Evolutionary conservation across 2,888 invertebrate species (phyloP).

Genomic region (Caenorhabditis sulstoni): DNA sequence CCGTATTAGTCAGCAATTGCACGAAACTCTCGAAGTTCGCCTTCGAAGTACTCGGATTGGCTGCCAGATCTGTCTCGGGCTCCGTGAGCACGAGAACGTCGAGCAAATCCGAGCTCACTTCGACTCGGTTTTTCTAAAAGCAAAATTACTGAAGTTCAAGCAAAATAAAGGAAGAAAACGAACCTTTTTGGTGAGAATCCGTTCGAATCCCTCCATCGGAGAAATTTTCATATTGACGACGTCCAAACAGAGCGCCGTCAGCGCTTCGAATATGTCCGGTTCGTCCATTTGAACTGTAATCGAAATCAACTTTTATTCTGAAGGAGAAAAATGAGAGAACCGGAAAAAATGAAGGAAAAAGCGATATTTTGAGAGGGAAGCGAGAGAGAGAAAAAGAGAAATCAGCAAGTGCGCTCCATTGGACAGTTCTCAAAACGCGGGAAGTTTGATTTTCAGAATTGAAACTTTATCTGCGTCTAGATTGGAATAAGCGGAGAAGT

Average conservation of each 20-base stretch:
- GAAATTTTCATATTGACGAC: slow-evolving; percentile 38
- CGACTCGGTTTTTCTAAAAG: slow-evolving; percentile 35
- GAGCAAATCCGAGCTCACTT: slow-evolving; percentile 61
- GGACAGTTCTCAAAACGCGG: no score
- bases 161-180: slow-evolving; percentile 1
- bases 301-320: no score
- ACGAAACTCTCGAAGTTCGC: slow-evolving; percentile 59
- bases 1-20: slow-evolving; percentile 53
- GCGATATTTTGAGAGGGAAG: no score
- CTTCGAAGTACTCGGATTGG: slow-evolving; percentile 40
- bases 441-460: no score
- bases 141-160: background rate
- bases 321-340: no score
- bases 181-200: slow-evolving; percentile 31
- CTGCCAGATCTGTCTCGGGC: slow-evolving; percentile 61
- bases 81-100: slow-evolving; percentile 70
- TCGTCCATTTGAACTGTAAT: slow-evolving; percentile 6
- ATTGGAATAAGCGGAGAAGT: no score
- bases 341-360: background rate
- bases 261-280: slow-evolving; percentile 20
- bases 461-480: no score
- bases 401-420: no score
- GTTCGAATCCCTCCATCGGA: slow-evolving; percentile 34
- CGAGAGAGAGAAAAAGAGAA: no score
- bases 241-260: slow-evolving; percentile 49